Conservation (phyloP, 2,113 vertebrate species). For the Dicrurus megarhynchus region DNA sequence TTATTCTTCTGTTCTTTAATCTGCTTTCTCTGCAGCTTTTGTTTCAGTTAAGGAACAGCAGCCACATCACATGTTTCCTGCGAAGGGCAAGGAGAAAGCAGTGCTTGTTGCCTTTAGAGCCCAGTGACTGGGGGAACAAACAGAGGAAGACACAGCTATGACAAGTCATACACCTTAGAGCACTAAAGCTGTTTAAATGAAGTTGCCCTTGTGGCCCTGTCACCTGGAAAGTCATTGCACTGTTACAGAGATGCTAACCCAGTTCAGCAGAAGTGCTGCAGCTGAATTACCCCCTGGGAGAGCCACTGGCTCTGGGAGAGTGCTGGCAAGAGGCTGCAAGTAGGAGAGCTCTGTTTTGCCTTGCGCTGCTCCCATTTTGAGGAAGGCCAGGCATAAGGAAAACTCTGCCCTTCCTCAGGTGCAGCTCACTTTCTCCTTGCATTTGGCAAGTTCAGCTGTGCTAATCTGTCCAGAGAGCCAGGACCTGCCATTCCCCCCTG, state of each 20-base stretch:
- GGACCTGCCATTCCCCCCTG: neutral
- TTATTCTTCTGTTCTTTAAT: neutral
- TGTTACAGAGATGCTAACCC: neutral
- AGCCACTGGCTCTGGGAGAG: neutral
- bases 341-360: neutral
- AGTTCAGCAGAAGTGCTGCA: neutral
- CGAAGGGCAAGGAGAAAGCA: neutral
- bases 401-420: neutral
- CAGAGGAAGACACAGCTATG: neutral
- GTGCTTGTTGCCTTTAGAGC: neutral
- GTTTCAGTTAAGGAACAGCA: neutral
- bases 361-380: neutral
- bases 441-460: neutral
- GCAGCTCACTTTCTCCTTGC: neutral
- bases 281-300: neutral
- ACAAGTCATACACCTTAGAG: neutral
- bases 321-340: neutral
- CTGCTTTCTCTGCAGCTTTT: neutral
- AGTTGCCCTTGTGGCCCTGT: neutral
- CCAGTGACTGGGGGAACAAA: neutral
- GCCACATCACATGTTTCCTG: neutral
- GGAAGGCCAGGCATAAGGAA: neutral
- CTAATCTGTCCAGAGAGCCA: neutral
- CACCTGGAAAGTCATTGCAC: neutral
- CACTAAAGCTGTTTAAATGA: conserved; percentile 49